phyloP scores from a whole-genome alignment of 2,888 invertebrate genomes.

The Rhamnusium bicolor region DNA sequence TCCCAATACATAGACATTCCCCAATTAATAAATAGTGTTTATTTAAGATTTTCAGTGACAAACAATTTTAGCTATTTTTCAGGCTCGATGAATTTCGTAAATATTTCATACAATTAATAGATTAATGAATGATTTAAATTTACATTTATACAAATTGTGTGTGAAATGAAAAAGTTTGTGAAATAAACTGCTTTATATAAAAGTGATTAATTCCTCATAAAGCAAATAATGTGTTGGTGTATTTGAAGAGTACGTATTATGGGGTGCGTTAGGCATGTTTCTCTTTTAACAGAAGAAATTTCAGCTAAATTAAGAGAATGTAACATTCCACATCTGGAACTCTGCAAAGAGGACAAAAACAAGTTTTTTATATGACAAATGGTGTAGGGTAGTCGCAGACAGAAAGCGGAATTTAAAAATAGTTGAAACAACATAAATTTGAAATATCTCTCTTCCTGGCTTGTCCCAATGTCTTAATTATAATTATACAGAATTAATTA shows the following conservation, averaged over 20 bases:
- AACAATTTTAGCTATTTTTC: too few species aligned
- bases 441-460: conserved; percentile 49
- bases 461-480: conserved; percentile 50
- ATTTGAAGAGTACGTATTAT: conserved; percentile 12
- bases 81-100: too few species aligned
- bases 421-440: conserved; percentile 61
- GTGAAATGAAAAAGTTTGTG: too few species aligned
- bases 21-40: too few species aligned
- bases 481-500: conserved; percentile 58
- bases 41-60: too few species aligned
- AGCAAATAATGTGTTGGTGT: not conserved
- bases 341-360: conserved; percentile 57
- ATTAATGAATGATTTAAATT: too few species aligned
- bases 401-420: conserved; percentile 62
- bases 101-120: too few species aligned
- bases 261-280: not conserved
- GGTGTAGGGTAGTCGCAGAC: conserved; percentile 59
- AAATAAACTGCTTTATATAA: not conserved
- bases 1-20: too few species aligned
- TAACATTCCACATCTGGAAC: conserved; percentile 64
- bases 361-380: conserved; percentile 62
- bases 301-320: conserved; percentile 64
- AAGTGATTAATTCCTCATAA: not conserved
- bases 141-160: too few species aligned
- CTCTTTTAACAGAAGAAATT: conserved; percentile 39